These are phyloP conservation scores for Solenopsis fugax DNA, from an alignment of 1,140 invertebrate species.

Conservation along the genomic window DNA sequence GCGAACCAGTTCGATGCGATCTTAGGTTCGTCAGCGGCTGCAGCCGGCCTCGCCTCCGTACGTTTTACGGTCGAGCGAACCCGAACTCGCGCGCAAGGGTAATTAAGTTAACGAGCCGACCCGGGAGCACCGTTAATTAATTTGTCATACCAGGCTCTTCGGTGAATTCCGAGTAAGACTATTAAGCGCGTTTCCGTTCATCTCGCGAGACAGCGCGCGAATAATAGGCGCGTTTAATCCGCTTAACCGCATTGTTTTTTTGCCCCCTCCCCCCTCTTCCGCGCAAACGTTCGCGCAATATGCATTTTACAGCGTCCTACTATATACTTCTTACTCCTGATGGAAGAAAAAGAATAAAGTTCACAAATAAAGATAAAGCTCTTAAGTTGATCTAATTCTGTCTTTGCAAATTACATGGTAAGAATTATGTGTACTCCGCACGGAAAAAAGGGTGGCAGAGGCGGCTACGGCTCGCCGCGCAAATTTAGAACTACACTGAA, in stretches of 20 bases:
- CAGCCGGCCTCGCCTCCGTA: slow-evolving; percentile 34
- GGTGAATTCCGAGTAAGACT: slow-evolving; percentile 49
- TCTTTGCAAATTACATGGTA: not conserved
- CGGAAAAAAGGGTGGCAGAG: too few relatives aligned
- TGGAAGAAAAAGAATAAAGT: not conserved
- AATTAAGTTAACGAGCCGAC: slow-evolving; percentile 59
- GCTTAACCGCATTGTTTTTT: slow-evolving; percentile 6
- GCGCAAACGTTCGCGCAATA: not conserved
- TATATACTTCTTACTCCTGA: not conserved
- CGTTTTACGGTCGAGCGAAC: slow-evolving; percentile 44
- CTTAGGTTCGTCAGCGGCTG: not conserved
- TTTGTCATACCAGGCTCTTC: slow-evolving; percentile 49
- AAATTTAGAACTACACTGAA: too few relatives aligned
- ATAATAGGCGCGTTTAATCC: slow-evolving; percentile 43
- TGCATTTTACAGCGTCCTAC: not conserved
- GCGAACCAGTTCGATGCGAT: slow-evolving; percentile 22
- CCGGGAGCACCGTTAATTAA: slow-evolving; percentile 67
- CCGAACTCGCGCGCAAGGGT: slow-evolving; percentile 27
- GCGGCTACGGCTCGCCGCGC: too few relatives aligned
- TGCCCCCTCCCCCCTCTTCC: too few relatives aligned
- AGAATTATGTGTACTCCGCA: not conserved
- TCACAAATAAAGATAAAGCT: not conserved
- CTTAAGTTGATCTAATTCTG: not conserved
- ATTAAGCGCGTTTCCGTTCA: slow-evolving; percentile 29
- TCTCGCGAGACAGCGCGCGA: slow-evolving; percentile 11